Evolutionary conservation across 2,888 invertebrate genomes (phyloP), one percentile per base, ranked within the genome.

Genomic region (Xestia ashworthii): DNA sequence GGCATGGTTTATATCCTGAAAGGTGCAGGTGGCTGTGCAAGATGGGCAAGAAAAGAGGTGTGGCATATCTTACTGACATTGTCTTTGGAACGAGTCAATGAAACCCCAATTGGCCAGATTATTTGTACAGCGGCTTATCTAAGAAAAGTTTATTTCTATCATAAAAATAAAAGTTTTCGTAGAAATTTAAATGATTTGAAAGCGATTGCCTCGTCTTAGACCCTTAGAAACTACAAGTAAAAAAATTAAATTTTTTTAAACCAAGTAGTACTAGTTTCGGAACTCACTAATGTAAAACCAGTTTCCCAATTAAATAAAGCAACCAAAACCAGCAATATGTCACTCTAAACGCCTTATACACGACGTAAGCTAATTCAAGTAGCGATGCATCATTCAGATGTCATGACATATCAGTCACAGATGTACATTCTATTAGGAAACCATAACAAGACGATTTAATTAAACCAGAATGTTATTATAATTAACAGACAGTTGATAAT

Each of bases 331-430:
- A 38, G 19, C 64, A 53, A 80, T 41, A 46, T 78, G 19, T 83
- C 83, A 65, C 22, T 55, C 55, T 0, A 50, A 78, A 69, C 19
- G 80, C 60, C 48, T 67, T 55, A 55, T 25, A 41, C 80, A 80
- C 44, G 48, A 64, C 62, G 62, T 12, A 14, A 4, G n/a, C 65
- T 55, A 85, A 83, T 83, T 77, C 78, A 83, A 75, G 70, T 55
- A 55, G 72, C 65, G 46, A 87, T 87, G 58, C 58, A 84, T 88
- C 88, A 87, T 62, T 46, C 72, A 68, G 44, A 53, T 58, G 84
- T 79, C 87, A 75, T 64, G 66, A n/a, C 65, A 25, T 41, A 72
- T 81, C 84, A 88, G 55, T 69, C 73, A 76, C 88, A 86, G 50
- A 46, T 81, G 65, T 73, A 88, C 70, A 25, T 76, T 44, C 44